A percentile compares a stretch with the other conserved stretches of the same genome.
Evolutionary conservation across 2,888 invertebrate genomes (phyloP).

Genomic region (Norana najaformis): DNA sequence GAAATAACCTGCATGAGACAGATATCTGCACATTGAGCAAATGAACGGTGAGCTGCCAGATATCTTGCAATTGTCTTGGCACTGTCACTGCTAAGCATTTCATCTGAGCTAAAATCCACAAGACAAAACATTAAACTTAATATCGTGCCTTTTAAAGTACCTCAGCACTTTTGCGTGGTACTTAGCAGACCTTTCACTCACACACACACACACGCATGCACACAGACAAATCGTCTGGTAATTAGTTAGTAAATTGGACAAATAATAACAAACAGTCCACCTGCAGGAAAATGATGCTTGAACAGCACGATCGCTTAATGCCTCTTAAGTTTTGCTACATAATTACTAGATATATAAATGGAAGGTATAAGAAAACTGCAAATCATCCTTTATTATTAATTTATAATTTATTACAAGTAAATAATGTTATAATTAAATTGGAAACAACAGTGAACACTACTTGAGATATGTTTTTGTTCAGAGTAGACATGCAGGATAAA

Average conservation of each 20-base stretch:
- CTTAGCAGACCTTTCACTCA: not conserved
- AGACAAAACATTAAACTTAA: not conserved
- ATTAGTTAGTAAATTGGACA: not conserved
- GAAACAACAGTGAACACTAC: no score
- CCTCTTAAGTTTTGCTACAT: no score
- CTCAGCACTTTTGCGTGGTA: not conserved
- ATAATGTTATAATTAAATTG: no score
- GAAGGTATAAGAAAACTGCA: not conserved
- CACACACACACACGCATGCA: no score
- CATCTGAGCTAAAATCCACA: not conserved
- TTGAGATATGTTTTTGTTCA: no score
- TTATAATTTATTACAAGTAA: not conserved
- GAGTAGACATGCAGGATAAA: no score
- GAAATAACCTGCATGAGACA: not conserved
- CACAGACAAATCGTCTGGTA: not conserved
- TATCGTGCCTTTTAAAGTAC: not conserved
- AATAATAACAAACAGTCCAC: not conserved
- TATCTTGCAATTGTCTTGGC: slow-evolving; percentile 5
- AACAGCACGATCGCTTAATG: not conserved
- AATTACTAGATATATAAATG: not conserved
- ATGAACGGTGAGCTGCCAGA: not conserved
- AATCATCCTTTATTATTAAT: not conserved
- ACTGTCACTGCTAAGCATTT: not conserved
- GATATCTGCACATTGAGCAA: slow-evolving; percentile 16
- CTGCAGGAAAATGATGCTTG: not conserved